These are phyloP conservation scores for Agapornis canus DNA, from an alignment of 2,797 vertebrate species.

Conservation along the genomic window DNA sequence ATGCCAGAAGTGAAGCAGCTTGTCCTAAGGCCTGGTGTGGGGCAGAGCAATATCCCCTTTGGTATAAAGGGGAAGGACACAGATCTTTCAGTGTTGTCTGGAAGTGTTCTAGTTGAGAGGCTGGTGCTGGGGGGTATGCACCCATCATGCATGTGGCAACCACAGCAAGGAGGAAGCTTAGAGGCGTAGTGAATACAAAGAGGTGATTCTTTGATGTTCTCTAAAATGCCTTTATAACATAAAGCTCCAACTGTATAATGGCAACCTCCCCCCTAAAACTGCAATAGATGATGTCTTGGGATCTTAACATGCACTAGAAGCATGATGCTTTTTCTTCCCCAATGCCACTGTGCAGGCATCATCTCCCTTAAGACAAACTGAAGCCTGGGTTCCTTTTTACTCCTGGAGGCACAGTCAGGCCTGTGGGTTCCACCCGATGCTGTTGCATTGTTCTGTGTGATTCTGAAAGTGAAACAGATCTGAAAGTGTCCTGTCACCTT, in stretches of 20 bases:
- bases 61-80: background rate
- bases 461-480: conserved; percentile 44
- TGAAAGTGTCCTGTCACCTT: background rate
- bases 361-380: background rate
- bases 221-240: background rate
- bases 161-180: background rate
- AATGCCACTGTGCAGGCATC: background rate
- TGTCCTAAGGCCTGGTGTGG: background rate
- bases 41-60: background rate
- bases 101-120: background rate
- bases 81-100: background rate
- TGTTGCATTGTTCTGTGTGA: background rate
- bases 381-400: background rate
- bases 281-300: accelerated
- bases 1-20: background rate
- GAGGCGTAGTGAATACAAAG: background rate
- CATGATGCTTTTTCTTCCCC: background rate
- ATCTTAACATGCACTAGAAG: background rate
- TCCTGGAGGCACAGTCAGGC: background rate
- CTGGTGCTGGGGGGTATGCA: background rate
- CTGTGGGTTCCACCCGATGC: background rate
- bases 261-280: background rate
- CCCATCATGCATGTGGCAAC: background rate
- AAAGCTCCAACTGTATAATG: background rate
- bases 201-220: background rate